Percentiles rank a stretch among this genome's conserved stretches.
phyloP scores from a whole-genome alignment of 2,113 vertebrate genomes.

The Plestiodon gilberti region DNA sequence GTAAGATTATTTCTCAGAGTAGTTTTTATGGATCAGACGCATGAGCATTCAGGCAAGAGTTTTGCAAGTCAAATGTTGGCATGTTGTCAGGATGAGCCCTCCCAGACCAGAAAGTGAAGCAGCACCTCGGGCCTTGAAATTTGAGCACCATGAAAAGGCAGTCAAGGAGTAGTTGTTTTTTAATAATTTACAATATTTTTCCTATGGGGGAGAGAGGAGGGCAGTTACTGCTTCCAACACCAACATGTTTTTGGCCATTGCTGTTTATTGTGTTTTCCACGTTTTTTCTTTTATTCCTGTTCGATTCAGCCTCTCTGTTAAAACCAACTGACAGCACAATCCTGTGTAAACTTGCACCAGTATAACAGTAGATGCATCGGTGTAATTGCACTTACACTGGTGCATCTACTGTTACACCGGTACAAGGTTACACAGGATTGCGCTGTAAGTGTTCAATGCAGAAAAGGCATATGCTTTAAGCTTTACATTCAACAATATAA shows the following conservation, averaged over 20 bases:
- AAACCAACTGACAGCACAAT: conserved; percentile 46
- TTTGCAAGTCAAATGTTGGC: not conserved
- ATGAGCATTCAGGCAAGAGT: not conserved
- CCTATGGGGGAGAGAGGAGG: not conserved
- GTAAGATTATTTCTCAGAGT: not conserved
- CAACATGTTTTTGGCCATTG: not conserved
- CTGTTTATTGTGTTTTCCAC: conserved; percentile 3
- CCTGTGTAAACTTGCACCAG: no score
- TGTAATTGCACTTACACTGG: no score
- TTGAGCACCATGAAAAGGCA: not conserved
- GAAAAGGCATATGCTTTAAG: conserved; percentile 15
- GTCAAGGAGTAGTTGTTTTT: not conserved
- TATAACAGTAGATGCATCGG: no score
- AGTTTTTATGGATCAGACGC: not conserved
- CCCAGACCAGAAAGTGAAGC: not conserved
- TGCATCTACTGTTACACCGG: no score
- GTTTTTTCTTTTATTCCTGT: conserved; percentile 35
- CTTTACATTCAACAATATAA: conserved; percentile 38
- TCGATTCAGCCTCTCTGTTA: conserved; percentile 33
- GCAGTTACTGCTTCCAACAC: not conserved
- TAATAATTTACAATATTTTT: not conserved
- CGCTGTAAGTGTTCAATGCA: no score
- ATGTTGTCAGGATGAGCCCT: not conserved
- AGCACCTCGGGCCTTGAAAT: not conserved
- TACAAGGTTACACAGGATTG: no score